These are phyloP conservation scores for Galemys pyrenaicus DNA, from an alignment of 2,113 vertebrate genomes.

Conservation along the genomic window DNA sequence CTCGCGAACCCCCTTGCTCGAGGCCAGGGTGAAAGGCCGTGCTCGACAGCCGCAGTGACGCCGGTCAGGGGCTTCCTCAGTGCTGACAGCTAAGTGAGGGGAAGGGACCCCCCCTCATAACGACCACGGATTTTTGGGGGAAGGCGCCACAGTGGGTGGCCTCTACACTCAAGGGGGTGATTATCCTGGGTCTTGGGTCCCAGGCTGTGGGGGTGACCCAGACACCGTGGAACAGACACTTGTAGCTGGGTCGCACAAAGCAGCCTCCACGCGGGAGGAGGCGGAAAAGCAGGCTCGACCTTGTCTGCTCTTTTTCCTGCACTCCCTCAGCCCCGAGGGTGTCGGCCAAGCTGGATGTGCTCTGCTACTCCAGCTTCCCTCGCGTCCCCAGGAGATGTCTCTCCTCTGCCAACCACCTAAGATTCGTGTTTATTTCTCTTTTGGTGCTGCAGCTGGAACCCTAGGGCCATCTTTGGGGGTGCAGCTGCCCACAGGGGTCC, in stretches of 20 bases:
- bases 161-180: rapidly evolving
- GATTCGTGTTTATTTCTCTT: background rate
- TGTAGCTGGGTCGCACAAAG: background rate
- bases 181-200: rapidly evolving
- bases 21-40: background rate
- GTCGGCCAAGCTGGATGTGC: background rate
- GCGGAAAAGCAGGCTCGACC: rapidly evolving
- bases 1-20: background rate
- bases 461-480: background rate
- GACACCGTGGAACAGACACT: background rate
- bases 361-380: background rate
- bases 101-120: background rate
- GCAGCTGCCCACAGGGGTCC: rapidly evolving
- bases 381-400: background rate
- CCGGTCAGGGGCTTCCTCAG: background rate
- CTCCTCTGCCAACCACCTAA: background rate
- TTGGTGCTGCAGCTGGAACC: background rate
- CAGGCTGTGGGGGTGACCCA: background rate
- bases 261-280: no score
- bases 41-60: no score
- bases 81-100: background rate
- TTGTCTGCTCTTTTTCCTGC: rapidly evolving
- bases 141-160: background rate
- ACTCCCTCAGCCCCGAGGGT: background rate
- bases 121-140: background rate